Base-by-base conservation (phyloP, 2,113 vertebrate genomes). In the Perccottus glenii region DNA sequence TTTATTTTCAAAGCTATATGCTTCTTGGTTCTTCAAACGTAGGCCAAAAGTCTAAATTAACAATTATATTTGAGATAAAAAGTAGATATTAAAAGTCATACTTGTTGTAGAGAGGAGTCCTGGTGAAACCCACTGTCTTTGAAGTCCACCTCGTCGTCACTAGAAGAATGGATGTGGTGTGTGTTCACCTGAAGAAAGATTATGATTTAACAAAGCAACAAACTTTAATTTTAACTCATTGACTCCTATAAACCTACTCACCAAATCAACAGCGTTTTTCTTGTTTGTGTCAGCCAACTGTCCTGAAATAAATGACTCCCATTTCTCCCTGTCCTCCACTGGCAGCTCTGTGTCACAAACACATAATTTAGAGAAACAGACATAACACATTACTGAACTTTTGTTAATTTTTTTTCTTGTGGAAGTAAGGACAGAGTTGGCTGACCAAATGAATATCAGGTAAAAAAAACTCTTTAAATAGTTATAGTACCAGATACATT, bases 61-160 rank as follows among this genome's bases (percentile, higher is more conserved):
- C 19, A 27, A 27, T 27, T 27, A 27, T 27, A 27, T 46, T 70
- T 67, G 68, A 12, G 5, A 62, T 36, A 59, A n/a, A 49, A 16
- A 55, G 4, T 42, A 49, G 64, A 33, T 75, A 35, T 77, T 50
- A 58, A 61, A 27, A 55, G 12, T 71, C 95, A 96, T 95, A 99
- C 98, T 94, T 99, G 97, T 92, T 99, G 97, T 82, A 99, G 92
- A 87, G 96, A 98, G 38, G 98, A 99, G 89, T 99, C 98, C 89
- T 96, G 97, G 65, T 98, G 96, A 90, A 99, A 99, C 60, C 96
- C 95, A 40, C 94, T 94, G 89, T 99, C 98, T 92, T 99, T 99
- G 81, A 99, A 99, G 88, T 99, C 98, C 73, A 98, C 96, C 90
- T 99, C 98, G 85, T 99, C 98, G 75, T 99, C 98, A 67, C 96